Base-by-base conservation (phyloP, 2,113 vertebrate species). In the Myrmecophaga tridactyla region DNA sequence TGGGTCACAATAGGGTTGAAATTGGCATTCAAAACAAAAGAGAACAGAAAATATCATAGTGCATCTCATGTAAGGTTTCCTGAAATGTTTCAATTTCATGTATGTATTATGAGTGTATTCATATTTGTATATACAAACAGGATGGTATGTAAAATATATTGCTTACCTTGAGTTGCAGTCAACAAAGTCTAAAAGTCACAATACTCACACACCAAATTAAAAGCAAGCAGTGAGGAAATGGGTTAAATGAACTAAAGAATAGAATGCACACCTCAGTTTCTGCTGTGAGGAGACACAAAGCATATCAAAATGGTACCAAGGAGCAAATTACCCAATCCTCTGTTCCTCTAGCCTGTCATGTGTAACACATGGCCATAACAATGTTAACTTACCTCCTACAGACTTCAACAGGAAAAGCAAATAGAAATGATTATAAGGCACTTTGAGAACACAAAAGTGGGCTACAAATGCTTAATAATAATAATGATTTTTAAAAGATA, bases 401-500 rank as follows among this genome's bases (percentile, higher is more conserved):
- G 73, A 90, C 63, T 84, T 58, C 82, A 95, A 89, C 0, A 96
- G 65, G 53, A 95, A 84, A 48, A 94, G 20, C 77, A 96, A 96
- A 88, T 1, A 95, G 88, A 97, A 95, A 96, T 83, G 93, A 95
- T 92, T 96, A 77, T 39, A 75, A 95, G 80, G 94, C 48, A 73
- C 63, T 92, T 43, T 56, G 80, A 92, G 92, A 95, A 96, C 51
- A 94, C 58, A 95, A 95, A 90, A 96, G 89, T 2, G 0, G 84
- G 89, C 95, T 96, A 93, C 51, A 93, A 97, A 93, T 48, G 86
- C 86, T 95, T 87, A 95, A 93, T 96, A 96, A 91, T 88, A 95
- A 97, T 92, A 87, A 80, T 95, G 65, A 91, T 95, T 96, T 94
- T 94, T 89, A 89, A 88, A 94, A 95, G 96, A 92, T 70, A 85